Base-by-base conservation (phyloP, 1,140 invertebrate genomes). In the Anoplophora glabripennis region DNA sequence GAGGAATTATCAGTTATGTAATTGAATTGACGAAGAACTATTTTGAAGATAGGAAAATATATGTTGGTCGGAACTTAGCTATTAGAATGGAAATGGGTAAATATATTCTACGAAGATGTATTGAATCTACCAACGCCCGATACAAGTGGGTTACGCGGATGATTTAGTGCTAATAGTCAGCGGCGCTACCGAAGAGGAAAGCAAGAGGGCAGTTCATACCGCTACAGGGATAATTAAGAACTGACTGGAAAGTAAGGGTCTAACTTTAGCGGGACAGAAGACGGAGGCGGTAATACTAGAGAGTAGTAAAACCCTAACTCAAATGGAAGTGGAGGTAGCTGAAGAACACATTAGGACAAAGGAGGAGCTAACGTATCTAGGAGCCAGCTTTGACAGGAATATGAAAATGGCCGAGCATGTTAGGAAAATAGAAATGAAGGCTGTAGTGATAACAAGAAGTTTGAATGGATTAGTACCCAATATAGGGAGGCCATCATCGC, bases 81-180 rank as follows among this genome's bases (percentile, higher is more conserved):
- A 76, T 0, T 71, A 79, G 12, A 71, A 78, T 38, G 66, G 67
- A n/a, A n/a, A n/a, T n/a, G n/a, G n/a, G n/a, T n/a, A n/a, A n/a
- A n/a, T n/a, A n/a, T n/a, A n/a, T n/a, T n/a, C n/a, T n/a, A n/a
- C n/a, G n/a, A n/a, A n/a, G n/a, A n/a, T n/a, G n/a, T n/a, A n/a
- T n/a, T n/a, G n/a, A n/a, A n/a, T n/a, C n/a, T n/a, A n/a, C n/a
- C n/a, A n/a, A n/a, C n/a, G n/a, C n/a, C n/a, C n/a, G n/a, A n/a
- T n/a, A n/a, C n/a, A n/a, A n/a, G n/a, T n/a, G n/a, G 5, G 42
- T 76, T 10, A 36, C 11, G 34, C 28, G 7, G 15, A 38, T 17
- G 12, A 9, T 15, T 4, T 38, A 4, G 35, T 5, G 15, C 15
- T 15, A 5, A 15, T 10, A 10, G n/a, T 11, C 3, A 28, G 21